Conservation (phyloP, 2,888 invertebrate genomes). For the Phaedon cochleariae region DNA sequence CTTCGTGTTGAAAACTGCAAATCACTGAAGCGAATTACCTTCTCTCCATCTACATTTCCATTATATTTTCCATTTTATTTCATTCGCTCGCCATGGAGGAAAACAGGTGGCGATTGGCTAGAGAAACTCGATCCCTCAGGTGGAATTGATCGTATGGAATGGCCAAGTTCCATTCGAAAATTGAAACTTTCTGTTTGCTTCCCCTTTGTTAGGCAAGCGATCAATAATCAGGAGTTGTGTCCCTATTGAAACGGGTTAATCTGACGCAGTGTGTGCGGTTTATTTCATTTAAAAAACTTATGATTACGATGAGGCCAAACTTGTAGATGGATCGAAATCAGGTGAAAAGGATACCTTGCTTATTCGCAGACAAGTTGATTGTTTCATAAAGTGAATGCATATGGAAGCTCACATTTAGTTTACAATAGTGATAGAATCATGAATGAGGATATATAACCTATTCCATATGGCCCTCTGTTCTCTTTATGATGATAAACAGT, state of each 20-base stretch:
- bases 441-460: too few species aligned
- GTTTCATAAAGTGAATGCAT: too few species aligned
- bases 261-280: too few species aligned
- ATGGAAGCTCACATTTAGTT: too few species aligned
- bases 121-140: background rate
- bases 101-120: background rate
- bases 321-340: too few species aligned
- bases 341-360: too few species aligned
- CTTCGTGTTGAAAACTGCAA: constrained; percentile 2
- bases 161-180: background rate
- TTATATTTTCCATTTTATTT: constrained; percentile 1
- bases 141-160: background rate
- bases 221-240: background rate
- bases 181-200: background rate
- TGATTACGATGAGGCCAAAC: too few species aligned
- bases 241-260: background rate
- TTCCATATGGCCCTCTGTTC: too few species aligned
- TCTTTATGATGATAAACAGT: too few species aligned
- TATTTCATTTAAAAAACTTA: too few species aligned
- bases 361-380: too few species aligned
- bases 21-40: constrained; percentile 15
- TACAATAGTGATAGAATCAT: too few species aligned
- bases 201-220: background rate
- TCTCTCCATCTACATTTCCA: constrained; percentile 12
- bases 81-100: background rate